Evolutionary conservation across 30 jellyfish, hydroid and myxozoan species (phyloP), one percentile per base, ranked within the genome.

Genomic region (Turritopsis rubra): DNA sequence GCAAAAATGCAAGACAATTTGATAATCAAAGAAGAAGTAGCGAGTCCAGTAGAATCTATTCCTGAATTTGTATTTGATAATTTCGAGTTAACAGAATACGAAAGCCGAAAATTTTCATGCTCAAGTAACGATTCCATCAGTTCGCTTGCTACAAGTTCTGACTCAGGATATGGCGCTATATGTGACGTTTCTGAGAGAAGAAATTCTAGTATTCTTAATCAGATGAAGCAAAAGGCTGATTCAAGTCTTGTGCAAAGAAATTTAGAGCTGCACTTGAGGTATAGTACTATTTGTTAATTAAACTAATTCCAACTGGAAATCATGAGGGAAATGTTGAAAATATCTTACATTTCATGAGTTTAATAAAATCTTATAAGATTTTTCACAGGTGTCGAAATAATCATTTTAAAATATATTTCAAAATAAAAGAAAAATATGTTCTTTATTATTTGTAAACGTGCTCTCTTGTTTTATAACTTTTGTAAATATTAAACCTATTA

Each of bases 251-350:
- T 68, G 77, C 31, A 68, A 27, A 68, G 30, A 1, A 68, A 68
- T 68, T 27, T 68, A n/a, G 77, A 68, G 77, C 30, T 68, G 28
- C 77, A 68, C 77, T 68, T 68, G 19, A 68, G 77, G 77, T 68
- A 68, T 23, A 1, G 28, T n/a, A 1, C 77, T 19, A 23, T n/a
- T 7, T 68, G 77, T 68, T 68, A 41, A 41, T n/a, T n/a, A n/a
- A n/a, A n/a, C n/a, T n/a, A 41, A 41, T 3, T 41, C 60, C 60
- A 41, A 41, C 9, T 41, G 13, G 13, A 41, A 41, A 41, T 3
- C 60, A 41, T n/a, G n/a, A n/a, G n/a, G n/a, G n/a, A n/a, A n/a
- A n/a, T n/a, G n/a, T n/a, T n/a, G n/a, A n/a, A n/a, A n/a, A n/a
- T n/a, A n/a, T n/a, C n/a, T n/a, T n/a, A n/a, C n/a, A n/a, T n/a